Conservation (phyloP, 2,797 vertebrate genomes). For the Anguilla megastoma region DNA sequence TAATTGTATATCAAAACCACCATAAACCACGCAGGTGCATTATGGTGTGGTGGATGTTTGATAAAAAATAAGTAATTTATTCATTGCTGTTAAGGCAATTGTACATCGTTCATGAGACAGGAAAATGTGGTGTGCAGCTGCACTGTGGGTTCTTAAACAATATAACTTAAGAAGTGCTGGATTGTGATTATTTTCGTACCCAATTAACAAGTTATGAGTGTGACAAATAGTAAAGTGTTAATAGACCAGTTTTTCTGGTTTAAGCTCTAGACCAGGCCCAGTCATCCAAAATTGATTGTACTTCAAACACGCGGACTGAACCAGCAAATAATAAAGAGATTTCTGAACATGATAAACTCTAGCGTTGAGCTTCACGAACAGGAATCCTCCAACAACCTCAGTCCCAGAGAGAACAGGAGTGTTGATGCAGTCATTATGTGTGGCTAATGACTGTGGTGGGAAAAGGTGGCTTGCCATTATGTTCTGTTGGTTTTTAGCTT, state of each 20-base stretch:
- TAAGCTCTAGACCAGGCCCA: neutral
- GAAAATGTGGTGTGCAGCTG: neutral
- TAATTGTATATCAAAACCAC: neutral
- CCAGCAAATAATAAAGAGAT: neutral
- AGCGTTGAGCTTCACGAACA: neutral
- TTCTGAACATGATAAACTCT: neutral
- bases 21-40: neutral
- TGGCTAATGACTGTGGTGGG: constrained; percentile 16
- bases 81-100: neutral
- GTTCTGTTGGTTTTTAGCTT: constrained; percentile 20
- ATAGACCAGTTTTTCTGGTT: neutral
- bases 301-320: neutral
- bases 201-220: neutral
- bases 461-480: neutral
- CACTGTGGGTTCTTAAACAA: neutral
- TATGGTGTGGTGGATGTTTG: neutral
- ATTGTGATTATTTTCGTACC: neutral
- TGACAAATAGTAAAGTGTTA: neutral
- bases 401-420: neutral
- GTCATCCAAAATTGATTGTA: neutral
- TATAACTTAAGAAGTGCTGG: neutral
- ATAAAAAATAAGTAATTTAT: neutral
- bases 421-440: neutral
- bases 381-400: neutral
- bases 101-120: neutral